Conservation (phyloP, 1,140 invertebrate species). For the Ostrea denselamellosa region DNA sequence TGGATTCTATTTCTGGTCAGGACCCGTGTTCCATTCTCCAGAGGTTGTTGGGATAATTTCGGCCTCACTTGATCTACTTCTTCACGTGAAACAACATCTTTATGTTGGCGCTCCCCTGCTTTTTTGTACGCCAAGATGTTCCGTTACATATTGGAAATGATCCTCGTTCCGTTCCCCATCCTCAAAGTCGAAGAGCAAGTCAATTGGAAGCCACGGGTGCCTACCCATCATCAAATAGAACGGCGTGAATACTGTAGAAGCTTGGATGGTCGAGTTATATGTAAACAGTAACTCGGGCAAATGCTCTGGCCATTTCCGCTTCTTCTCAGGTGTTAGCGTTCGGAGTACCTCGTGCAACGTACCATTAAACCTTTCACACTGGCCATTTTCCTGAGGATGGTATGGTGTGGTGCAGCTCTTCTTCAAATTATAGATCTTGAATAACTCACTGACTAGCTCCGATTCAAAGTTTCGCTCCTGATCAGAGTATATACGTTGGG, state of each 20-base stretch:
- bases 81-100: background rate
- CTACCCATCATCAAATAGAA: conserved; percentile 52
- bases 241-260: conserved; percentile 50
- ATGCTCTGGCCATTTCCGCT: conserved; percentile 52
- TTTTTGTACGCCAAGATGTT: conserved; percentile 3
- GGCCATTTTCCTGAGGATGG: conserved; percentile 39
- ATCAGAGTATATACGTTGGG: conserved; percentile 45
- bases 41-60: background rate
- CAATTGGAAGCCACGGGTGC: conserved; percentile 50
- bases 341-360: conserved; percentile 2
- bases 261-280: conserved; percentile 54
- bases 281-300: conserved; percentile 54
- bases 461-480: conserved; percentile 63
- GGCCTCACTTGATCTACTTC: background rate
- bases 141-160: no score
- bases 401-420: conserved; percentile 44
- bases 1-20: conserved; percentile 10
- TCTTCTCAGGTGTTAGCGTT: conserved; percentile 42
- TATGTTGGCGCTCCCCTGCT: conserved; percentile 16
- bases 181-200: background rate
- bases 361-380: conserved; percentile 36
- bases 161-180: no score
- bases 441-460: conserved; percentile 49
- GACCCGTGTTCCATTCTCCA: conserved; percentile 18
- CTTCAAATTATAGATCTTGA: conserved; percentile 27